phyloP scores from a whole-genome alignment of 1,140 invertebrate genomes.

The Meloidogyne floridensis region DNA sequence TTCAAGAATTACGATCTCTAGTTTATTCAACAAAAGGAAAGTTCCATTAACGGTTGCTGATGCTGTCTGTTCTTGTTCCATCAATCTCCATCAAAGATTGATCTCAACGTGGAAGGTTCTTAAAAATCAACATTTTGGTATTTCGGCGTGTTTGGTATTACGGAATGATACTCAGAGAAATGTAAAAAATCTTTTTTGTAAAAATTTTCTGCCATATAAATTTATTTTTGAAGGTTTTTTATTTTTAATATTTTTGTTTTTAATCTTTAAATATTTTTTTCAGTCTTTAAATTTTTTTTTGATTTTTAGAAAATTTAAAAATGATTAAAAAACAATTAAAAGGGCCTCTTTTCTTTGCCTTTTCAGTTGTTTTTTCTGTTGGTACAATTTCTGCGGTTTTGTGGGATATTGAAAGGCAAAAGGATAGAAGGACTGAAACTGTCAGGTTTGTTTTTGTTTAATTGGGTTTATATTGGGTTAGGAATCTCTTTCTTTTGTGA shows the following conservation, averaged over 20 bases:
- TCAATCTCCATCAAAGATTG: too few relatives aligned
- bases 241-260: not conserved
- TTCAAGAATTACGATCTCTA: too few relatives aligned
- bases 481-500: too few relatives aligned
- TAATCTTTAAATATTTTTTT: not conserved
- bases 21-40: too few relatives aligned
- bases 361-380: constrained; percentile 1
- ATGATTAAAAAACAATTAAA: not conserved
- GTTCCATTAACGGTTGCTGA: too few relatives aligned
- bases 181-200: not conserved
- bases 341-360: not conserved
- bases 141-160: too few relatives aligned
- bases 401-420: constrained; percentile 19
- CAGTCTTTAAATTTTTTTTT: not conserved
- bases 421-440: not conserved
- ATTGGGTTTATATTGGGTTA: not conserved
- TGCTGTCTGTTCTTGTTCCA: too few relatives aligned
- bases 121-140: too few relatives aligned
- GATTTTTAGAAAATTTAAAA: not conserved
- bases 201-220: not conserved
- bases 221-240: not conserved
- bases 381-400: constrained; percentile 10
- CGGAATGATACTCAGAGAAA: too few relatives aligned
- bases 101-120: too few relatives aligned
- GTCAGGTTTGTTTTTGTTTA: constrained; percentile 6